Evolutionary conservation across 2,113 vertebrate species (phyloP), one percentile per base, ranked within the genome.

Genomic region (Pavo muticus): DNA sequence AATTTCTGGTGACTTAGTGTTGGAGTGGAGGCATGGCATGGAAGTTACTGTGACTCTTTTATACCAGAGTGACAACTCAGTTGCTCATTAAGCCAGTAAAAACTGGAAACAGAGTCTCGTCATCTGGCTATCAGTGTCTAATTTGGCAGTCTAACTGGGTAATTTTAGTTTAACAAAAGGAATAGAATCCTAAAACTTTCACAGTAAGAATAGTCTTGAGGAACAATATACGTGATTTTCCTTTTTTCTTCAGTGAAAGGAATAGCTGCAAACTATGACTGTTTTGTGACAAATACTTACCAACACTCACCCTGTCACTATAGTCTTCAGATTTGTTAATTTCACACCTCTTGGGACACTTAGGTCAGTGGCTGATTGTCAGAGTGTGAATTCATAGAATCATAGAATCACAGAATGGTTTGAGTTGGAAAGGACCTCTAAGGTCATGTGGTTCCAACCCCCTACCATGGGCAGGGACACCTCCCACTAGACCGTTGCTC

Each of bases 261-360:
- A 40, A 24, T n/a, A 64, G 27, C 7, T 81, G 57, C 37, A 44
- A 86, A 71, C 73, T 56, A 42, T 42, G 59, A 20, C 45, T 71
- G 8, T 84, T 85, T 80, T 69, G 5, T 78, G 65, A 69, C n/a
- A 1, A 48, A 70, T 54, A 60, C 2, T 9, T 70, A 44, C 7
- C 50, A 67, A 10, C 14, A 37, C 57, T 69, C 25, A 37, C 17
- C 64, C 8, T 64, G 35, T 54, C 54, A 29, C 12, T 78, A 21
- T 80, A 37, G 67, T 40, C n/a, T 77, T 84, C 47, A 54, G n/a
- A 80, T 80, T 57, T 76, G 54, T 13, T 67, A 54, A 85, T 35
- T 7, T 2, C 32, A 27, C 48, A 40, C 3, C 16, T 6, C 59
- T 61, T 1, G 3, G 71, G 11, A 19, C 4, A 4, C 11, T 47